Evolutionary conservation across 2,888 invertebrate genomes (phyloP).

Genomic region (Drosophila infuscata): DNA sequence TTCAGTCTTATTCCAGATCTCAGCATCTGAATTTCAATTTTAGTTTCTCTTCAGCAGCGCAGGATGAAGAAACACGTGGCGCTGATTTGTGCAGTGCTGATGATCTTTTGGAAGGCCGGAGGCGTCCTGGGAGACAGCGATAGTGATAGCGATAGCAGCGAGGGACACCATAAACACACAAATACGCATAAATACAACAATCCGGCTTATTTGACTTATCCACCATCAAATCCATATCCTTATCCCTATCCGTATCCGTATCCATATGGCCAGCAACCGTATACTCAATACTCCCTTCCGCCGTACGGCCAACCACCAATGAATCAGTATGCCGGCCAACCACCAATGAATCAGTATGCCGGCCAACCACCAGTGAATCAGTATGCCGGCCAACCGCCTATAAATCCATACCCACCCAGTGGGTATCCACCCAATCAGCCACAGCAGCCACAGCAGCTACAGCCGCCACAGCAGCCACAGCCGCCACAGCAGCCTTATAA

Average conservation of each 20-base stretch:
- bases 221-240: not conserved
- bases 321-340: slow-evolving; percentile 17
- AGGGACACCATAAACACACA: slow-evolving; percentile 8
- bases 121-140: slow-evolving; percentile 40
- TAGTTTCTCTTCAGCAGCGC: not conserved
- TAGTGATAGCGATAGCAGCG: slow-evolving; percentile 28
- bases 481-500: not conserved
- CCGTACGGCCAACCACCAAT: slow-evolving; percentile 5
- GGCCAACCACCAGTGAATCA: slow-evolving; percentile 11
- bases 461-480: slow-evolving; percentile 1
- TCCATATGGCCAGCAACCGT: slow-evolving; percentile 6
- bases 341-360: not conserved
- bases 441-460: slow-evolving; percentile 12
- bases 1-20: slow-evolving; percentile 45
- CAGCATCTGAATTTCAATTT: slow-evolving; percentile 14
- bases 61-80: slow-evolving; percentile 35
- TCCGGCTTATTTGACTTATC: slow-evolving; percentile 37
- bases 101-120: slow-evolving; percentile 21
- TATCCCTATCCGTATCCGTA: slow-evolving; percentile 18
- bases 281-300: slow-evolving; percentile 2
- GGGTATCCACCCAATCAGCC: not conserved
- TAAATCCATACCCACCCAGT: not conserved
- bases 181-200: slow-evolving; percentile 49
- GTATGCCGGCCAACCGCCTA: slow-evolving; percentile 7
- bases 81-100: slow-evolving; percentile 29